Conservation (phyloP, 2,113 vertebrate species). For the Sakesphorus luctuosus region DNA sequence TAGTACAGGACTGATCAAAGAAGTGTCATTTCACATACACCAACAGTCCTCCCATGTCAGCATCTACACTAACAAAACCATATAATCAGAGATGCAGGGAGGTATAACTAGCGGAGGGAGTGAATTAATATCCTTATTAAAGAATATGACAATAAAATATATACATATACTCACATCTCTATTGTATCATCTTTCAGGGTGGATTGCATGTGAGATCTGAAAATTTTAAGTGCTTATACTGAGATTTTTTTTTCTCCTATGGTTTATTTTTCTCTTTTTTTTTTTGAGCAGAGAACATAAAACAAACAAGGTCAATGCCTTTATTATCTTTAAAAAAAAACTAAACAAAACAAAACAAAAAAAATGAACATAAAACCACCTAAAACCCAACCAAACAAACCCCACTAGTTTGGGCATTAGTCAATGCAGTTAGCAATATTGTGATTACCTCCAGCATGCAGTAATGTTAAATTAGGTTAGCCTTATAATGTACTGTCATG, state of each 20-base stretch:
- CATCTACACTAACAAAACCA: not conserved
- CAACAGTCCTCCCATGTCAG: not conserved
- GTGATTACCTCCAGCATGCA: not conserved
- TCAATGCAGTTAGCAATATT: not conserved
- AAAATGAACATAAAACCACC: no score
- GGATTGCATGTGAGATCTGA: not conserved
- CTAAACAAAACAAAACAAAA: no score
- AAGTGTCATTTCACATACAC: not conserved
- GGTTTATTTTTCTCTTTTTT: not conserved
- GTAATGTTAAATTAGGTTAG: not conserved
- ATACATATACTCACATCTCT: rapidly evolving
- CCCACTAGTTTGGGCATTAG: not conserved
- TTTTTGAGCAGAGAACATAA: not conserved
- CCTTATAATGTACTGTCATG: not conserved
- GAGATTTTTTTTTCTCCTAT: not conserved
- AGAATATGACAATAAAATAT: not conserved
- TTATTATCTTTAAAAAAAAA: not conserved
- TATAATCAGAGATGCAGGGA: not conserved
- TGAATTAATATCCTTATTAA: not conserved
- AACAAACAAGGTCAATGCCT: not conserved
- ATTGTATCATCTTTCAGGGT: not conserved
- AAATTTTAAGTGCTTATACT: not conserved
- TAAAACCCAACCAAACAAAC: not conserved
- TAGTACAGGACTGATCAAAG: not conserved
- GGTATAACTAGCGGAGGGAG: not conserved